phyloP scores from a whole-genome alignment of 53 echinoderm and acorn worm species.

The Echinarachnius parma region DNA sequence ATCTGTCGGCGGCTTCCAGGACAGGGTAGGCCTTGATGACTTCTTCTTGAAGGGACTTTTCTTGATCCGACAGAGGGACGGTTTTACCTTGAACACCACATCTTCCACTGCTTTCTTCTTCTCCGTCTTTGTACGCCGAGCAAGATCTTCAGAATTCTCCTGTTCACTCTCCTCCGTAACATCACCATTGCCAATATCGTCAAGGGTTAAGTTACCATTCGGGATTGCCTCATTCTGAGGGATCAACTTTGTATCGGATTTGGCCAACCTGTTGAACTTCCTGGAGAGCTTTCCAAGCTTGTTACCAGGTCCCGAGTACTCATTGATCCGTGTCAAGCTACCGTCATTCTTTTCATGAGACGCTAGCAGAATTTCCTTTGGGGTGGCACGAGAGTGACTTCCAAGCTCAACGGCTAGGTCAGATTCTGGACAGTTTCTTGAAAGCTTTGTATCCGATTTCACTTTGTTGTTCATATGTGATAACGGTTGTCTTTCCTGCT shows the following conservation, averaged over 20 bases:
- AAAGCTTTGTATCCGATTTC: neutral
- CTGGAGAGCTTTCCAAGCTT: conserved; percentile 20
- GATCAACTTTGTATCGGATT: no score
- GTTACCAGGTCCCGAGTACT: neutral
- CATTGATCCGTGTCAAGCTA: neutral
- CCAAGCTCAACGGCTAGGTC: no score
- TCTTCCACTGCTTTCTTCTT: neutral
- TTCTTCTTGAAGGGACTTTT: conserved; percentile 22
- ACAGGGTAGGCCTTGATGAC: neutral
- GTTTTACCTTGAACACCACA: conserved; percentile 1
- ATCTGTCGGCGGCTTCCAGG: conserved; percentile 9
- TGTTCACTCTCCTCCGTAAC: no score
- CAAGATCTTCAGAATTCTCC: neutral
- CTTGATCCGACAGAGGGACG: conserved; percentile 12
- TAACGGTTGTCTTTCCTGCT: no score
- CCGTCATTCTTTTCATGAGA: neutral
- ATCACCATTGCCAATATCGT: neutral
- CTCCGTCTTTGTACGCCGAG: neutral
- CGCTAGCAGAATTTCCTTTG: conserved; percentile 3
- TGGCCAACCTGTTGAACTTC: conserved; percentile 10
- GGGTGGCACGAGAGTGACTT: no score
- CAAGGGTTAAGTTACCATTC: neutral
- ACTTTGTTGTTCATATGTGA: neutral
- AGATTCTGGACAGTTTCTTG: no score
- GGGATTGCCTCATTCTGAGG: neutral